Conservation (phyloP, 2,888 invertebrate species). For the Pammene fasciana region DNA sequence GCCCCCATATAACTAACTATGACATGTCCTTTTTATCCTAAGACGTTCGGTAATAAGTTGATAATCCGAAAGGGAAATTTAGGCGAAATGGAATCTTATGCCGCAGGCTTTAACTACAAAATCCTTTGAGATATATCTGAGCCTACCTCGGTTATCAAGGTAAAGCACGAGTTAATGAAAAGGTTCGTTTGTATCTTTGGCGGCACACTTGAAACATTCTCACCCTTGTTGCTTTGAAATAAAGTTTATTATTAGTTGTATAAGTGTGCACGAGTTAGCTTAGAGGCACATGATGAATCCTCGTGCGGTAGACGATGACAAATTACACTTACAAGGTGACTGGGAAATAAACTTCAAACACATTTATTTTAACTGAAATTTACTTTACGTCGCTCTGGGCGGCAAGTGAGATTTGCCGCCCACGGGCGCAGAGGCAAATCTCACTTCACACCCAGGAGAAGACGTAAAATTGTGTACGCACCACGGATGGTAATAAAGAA, state of each 20-base stretch:
- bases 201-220: not conserved
- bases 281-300: conserved; percentile 5
- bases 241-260: not conserved
- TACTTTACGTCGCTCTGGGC: too few relatives aligned
- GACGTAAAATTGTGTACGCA: too few relatives aligned
- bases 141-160: conserved; percentile 1
- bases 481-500: too few relatives aligned
- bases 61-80: not conserved
- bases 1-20: not conserved
- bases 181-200: conserved; percentile 16
- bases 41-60: conserved; percentile 1
- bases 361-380: not conserved
- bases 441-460: too few relatives aligned
- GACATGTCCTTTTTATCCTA: not conserved
- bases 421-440: too few relatives aligned
- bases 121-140: not conserved
- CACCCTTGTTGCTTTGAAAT: not conserved
- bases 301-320: conserved; percentile 6
- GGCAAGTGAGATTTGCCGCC: too few relatives aligned
- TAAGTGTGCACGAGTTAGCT: conserved; percentile 8
- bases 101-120: not conserved
- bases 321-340: conserved; percentile 9
- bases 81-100: not conserved
- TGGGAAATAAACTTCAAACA: not conserved
- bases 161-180: conserved; percentile 28